A percentile compares a stretch with the other conserved stretches of the same genome.
Evolutionary conservation across 2,113 vertebrate genomes (phyloP).

Genomic region (Caracal caracal): DNA sequence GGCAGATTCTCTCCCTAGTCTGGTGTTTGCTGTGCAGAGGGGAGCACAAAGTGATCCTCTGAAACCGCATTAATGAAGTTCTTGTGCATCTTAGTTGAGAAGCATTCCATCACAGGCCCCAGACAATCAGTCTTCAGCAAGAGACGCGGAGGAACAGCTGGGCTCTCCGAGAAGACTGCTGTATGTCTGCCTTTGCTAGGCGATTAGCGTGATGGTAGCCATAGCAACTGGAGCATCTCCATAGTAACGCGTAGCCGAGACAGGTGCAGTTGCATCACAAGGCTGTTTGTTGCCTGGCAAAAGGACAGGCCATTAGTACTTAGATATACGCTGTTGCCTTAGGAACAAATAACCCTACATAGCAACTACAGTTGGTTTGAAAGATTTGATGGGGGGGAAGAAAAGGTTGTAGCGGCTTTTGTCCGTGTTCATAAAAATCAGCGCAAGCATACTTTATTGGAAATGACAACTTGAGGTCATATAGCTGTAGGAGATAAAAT

Average conservation of each 20-base stretch:
- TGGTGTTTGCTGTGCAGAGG: background rate
- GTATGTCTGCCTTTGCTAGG: conserved; percentile 88
- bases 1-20: background rate
- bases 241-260: conserved; percentile 89
- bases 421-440: conserved; percentile 83
- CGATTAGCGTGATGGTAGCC: conserved; percentile 90
- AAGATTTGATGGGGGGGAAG: conserved; percentile 66
- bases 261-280: conserved; percentile 91
- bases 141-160: conserved; percentile 81
- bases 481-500: conserved; percentile 80
- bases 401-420: conserved; percentile 81
- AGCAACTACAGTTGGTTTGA: conserved; percentile 89
- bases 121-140: conserved; percentile 88
- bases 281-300: conserved; percentile 91
- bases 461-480: conserved; percentile 84
- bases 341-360: conserved; percentile 91
- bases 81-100: conserved; percentile 73
- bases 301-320: conserved; percentile 92
- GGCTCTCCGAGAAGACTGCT: conserved; percentile 86
- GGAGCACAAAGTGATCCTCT: conserved; percentile 23
- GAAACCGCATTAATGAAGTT: conserved; percentile 71
- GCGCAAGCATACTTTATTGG: conserved; percentile 80
- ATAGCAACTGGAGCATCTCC: conserved; percentile 88
- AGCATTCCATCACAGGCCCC: conserved; percentile 91
- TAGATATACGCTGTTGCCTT: conserved; percentile 91